Conservation (phyloP, 2,888 invertebrate genomes). For the Lasioglossum morio region DNA sequence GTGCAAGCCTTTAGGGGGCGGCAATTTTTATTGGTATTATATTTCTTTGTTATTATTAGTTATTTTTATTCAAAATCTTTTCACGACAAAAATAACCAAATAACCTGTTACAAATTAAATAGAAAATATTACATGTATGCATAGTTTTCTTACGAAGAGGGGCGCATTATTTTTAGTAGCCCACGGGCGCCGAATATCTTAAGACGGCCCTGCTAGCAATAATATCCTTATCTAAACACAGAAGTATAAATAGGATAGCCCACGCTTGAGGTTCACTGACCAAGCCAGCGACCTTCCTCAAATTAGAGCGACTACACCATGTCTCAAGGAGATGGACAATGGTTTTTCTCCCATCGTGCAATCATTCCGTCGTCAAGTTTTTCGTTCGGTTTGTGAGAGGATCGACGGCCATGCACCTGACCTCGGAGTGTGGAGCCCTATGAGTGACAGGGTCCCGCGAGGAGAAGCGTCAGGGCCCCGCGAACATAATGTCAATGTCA, state of each 20-base stretch:
- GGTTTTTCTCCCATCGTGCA: background rate
- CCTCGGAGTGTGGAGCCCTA: slow-evolving; percentile 53
- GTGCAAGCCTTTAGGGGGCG: no score
- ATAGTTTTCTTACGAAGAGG: no score
- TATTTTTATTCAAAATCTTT: no score
- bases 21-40: no score
- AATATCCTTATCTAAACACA: no score
- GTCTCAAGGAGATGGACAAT: background rate
- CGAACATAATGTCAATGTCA: slow-evolving; percentile 80
- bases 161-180: no score
- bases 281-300: slow-evolving; percentile 1
- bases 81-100: no score
- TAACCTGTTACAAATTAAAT: no score
- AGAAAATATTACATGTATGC: no score
- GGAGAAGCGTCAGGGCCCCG: slow-evolving; percentile 52
- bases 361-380: slow-evolving; percentile 11
- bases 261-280: background rate
- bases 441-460: slow-evolving; percentile 27
- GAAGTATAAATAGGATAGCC: background rate
- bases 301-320: background rate
- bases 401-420: slow-evolving; percentile 45
- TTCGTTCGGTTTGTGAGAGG: slow-evolving; percentile 10
- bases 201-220: no score
- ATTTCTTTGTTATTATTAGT: no score
- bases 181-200: no score